phyloP scores from a whole-genome alignment of 2,113 vertebrate genomes.

The Pipa parva region DNA sequence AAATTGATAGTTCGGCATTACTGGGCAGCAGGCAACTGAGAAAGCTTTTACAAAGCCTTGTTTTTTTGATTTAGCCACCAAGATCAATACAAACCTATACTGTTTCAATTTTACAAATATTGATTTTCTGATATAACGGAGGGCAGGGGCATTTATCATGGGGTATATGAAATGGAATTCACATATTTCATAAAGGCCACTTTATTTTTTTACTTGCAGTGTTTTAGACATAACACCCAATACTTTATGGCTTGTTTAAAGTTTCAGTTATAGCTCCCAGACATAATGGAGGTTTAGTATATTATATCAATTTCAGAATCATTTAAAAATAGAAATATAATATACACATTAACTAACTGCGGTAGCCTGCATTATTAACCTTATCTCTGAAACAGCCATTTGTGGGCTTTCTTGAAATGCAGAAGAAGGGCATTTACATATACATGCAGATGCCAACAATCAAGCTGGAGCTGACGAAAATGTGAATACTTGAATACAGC shows the following conservation, averaged over 20 bases:
- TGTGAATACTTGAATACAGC: no score
- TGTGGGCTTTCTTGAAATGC: no score
- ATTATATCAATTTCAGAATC: no score
- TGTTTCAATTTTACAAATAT: constrained; percentile 98
- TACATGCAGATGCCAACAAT: no score
- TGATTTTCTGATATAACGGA: constrained; percentile 89
- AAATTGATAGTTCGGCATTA: constrained; percentile 98
- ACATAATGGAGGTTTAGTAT: no score
- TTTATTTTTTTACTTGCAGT: constrained; percentile 40
- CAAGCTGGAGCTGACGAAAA: no score
- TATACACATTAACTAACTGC: no score
- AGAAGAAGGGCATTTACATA: no score
- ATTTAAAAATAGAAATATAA: no score
- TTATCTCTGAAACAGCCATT: no score
- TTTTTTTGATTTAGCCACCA: constrained; percentile 84
- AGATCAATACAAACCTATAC: constrained; percentile 98
- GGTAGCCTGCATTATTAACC: no score
- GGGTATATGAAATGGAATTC: constrained; percentile 68
- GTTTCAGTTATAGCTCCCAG: no score
- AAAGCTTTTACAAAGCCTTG: constrained; percentile 91
- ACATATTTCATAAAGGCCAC: constrained; percentile 58
- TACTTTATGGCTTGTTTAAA: background rate
- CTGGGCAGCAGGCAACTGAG: constrained; percentile 78
- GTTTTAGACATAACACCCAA: background rate
- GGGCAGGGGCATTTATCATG: constrained; percentile 87